Evolutionary conservation across 1,140 invertebrate genomes (phyloP).

Genomic region (Eurosta solidaginis): DNA sequence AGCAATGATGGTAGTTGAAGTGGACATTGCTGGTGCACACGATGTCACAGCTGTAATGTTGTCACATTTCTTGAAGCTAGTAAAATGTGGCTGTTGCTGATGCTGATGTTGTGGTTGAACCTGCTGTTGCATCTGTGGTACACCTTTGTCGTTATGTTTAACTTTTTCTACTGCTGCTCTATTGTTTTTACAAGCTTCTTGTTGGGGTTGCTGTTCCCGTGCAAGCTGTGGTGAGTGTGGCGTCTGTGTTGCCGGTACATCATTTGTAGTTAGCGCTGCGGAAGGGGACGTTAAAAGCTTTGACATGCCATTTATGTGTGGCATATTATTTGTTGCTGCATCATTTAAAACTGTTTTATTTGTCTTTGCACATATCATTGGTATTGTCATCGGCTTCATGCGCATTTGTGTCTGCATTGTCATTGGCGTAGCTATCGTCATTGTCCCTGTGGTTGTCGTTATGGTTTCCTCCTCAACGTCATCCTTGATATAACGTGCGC

Average conservation of each 20-base stretch:
- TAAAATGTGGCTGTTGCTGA: too few relatives aligned
- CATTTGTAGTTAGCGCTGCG: slow-evolving; percentile 36
- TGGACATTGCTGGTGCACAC: not conserved
- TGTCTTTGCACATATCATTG: slow-evolving; percentile 5
- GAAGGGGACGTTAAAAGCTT: slow-evolving; percentile 36
- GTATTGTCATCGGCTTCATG: not conserved
- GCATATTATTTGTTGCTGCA: not conserved
- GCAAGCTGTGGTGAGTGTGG: not conserved
- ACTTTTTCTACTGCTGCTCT: not conserved
- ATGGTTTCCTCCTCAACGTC: not conserved
- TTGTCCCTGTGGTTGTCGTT: not conserved
- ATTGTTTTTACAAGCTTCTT: too few relatives aligned
- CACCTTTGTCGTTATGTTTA: slow-evolving; percentile 17
- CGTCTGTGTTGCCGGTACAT: slow-evolving; percentile 36
- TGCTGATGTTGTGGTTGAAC: not conserved
- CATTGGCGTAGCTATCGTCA: not conserved
- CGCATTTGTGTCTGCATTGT: not conserved
- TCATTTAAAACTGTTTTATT: slow-evolving; percentile 24
- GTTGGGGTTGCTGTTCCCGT: not conserved
- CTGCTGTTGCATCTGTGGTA: not conserved
- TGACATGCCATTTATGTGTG: slow-evolving; percentile 29
- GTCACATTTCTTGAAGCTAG: not conserved
- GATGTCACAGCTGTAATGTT: not conserved
- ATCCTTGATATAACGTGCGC: too few relatives aligned
- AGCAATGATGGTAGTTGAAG: not conserved